Evolutionary conservation across 2,888 invertebrate species (phyloP).

Genomic region (Aspidiotus rigidus): DNA sequence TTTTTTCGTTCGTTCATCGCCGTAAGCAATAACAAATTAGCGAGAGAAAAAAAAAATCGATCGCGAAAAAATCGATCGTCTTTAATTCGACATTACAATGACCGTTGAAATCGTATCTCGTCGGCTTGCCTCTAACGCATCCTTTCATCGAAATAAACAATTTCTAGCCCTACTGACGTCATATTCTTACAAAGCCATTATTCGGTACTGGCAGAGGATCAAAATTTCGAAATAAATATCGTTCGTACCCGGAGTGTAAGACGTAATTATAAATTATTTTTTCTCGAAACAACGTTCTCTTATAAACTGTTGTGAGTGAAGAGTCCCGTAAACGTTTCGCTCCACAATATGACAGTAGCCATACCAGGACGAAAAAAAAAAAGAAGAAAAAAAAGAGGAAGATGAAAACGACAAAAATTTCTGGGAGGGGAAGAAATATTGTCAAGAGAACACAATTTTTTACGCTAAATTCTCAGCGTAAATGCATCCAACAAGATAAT

Average conservation of each 20-base stretch:
- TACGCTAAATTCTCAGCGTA: too few species aligned
- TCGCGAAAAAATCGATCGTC: conserved; percentile 3
- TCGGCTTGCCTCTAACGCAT: conserved; percentile 24
- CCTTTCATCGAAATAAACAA: conserved; percentile 31
- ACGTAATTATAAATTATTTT: conserved; percentile 32
- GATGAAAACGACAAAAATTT: neutral
- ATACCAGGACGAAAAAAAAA: neutral
- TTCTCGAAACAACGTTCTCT: neutral
- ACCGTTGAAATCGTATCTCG: conserved; percentile 26
- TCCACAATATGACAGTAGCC: too few species aligned
- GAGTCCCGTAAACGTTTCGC: too few species aligned
- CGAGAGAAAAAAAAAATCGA: neutral
- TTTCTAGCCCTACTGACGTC: conserved; percentile 29
- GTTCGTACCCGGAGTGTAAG: conserved; percentile 29
- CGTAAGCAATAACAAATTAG: neutral
- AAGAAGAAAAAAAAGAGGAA: conserved; percentile 5
- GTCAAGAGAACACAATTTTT: too few species aligned
- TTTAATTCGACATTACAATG: conserved; percentile 31
- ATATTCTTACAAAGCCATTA: conserved; percentile 27
- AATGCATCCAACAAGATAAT: too few species aligned
- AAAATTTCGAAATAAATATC: conserved; percentile 32
- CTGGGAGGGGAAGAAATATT: too few species aligned
- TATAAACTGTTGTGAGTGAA: too few species aligned
- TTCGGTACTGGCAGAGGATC: conserved; percentile 29
- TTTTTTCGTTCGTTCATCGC: conserved; percentile 7